Base-by-base conservation (phyloP, 2,888 invertebrate genomes). In the Coelinius sp. region DNA sequence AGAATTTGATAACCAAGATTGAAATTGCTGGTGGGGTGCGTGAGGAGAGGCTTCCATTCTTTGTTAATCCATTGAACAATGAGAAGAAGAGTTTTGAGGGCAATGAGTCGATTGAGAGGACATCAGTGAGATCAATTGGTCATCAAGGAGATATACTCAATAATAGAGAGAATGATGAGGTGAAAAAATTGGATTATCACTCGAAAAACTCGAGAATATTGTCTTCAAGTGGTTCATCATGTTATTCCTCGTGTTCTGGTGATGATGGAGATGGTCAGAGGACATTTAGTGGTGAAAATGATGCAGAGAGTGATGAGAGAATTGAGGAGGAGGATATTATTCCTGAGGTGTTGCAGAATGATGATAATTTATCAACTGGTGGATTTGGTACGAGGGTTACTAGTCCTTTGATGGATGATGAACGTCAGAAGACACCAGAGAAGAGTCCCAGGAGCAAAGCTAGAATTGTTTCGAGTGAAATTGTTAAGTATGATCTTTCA, bases 1-100 rank as follows among this genome's bases (percentile, higher is more conserved):
- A 86, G 35, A 85, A 85, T 70, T 80, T 87, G 70, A 82, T 87
- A 14, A 85, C 85, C 0, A 85, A 84, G 59, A 85, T 87, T n/a
- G 85, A 86, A 7, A 81, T 78, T 46, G 80, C 84, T 0, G 71
- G 14, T 3, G 25, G 24, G 12, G n/a, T 2, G n/a, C n/a, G 6
- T 25, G 27, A 56, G 7, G 27, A 59, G 20, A 59, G 14, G 3
- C 20, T 59, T 59, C 35, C 59, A 59, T n/a, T 41, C n/a, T 41
- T 41, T 3, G n/a, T 27, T n/a, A n/a, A 24, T 4, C 25, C 17
- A 10, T 12, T 2, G 12, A 17, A 46, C 46, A 46, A 46, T 46
- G 46, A 14, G 6, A 14, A 46, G n/a, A n/a, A 12, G n/a, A 14
- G 17, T n/a, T 7, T 17, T 41, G n/a, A 12, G 1, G n/a, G 41